Base-by-base conservation (phyloP, 2,888 invertebrate genomes). In the Drepanosiphum platanoidis region DNA sequence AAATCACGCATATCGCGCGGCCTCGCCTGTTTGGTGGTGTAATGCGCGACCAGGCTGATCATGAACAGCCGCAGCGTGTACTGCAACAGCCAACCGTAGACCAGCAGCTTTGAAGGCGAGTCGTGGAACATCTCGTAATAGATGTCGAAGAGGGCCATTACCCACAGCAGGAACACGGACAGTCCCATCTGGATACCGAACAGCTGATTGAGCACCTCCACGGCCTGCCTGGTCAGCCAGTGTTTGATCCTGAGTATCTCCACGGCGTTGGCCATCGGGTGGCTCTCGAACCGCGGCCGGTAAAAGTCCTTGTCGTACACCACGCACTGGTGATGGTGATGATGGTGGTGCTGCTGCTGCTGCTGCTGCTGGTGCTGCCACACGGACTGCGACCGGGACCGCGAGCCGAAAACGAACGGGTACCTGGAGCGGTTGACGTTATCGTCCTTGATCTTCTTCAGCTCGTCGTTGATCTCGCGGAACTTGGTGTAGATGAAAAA, bases 71-170 rank as follows among this genome's bases (percentile, higher is more conserved):
- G 64, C n/a, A 72, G 27, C 13, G 74, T 36, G n/a, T 86, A 87
- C 52, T 87, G 87, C 13, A 86, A 30, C 18, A 86, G 52, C 87
- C 87, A 86, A 30, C 58, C 78, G 70, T 46, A 86, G 74, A 78
- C 70, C 66, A 42, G 78, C 68, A 58, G 34, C 30, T 72, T 86
- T 18, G 46, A 79, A 34, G 22, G 75, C 27, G 39, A 86, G n/a
- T 71, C 52, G 30, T 72, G 77, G 36, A 36, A 86, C 34, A 87
- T 52, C 46, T 86, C 87, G n/a, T 86, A 84, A 52, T 87, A 87
- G 18, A 87, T 70, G 52, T 87, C 87, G 22, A 87, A 87, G 61
- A 87, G 34, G 3, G 84, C 58, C 84, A 86, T 81, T 13, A 86
- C 32, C 61, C 79, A 86, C 3, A 83, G 18, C 11, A 66, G 34